Conservation (phyloP, 2,113 vertebrate genomes). For the Xyrauchen texanus region DNA sequence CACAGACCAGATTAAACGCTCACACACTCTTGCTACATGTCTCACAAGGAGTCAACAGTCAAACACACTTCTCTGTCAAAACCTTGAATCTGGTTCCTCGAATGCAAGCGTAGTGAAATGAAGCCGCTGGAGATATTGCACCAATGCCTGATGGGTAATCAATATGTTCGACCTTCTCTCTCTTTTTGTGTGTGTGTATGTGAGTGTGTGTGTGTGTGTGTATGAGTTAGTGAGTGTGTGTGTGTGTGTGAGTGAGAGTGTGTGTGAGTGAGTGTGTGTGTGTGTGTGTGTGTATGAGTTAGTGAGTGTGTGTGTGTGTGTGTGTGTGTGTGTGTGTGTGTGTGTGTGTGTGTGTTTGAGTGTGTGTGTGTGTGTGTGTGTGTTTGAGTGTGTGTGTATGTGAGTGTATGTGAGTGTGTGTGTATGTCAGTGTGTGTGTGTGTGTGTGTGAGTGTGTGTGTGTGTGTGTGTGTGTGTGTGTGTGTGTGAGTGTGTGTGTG, state of each 20-base stretch:
- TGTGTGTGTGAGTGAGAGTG: no score
- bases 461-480: background rate
- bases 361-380: background rate
- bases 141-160: constrained; percentile 13
- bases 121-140: background rate
- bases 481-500: background rate
- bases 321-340: background rate
- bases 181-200: background rate
- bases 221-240: no score
- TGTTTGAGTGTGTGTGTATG: background rate
- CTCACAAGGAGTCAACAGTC: no score
- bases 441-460: background rate
- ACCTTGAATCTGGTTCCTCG: no score
- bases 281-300: background rate
- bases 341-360: no score
- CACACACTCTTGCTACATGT: background rate
- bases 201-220: no score
- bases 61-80: no score
- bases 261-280: background rate
- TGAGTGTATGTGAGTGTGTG: background rate
- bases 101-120: background rate
- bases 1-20: background rate
- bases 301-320: background rate
- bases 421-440: background rate
- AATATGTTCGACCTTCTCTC: background rate